Percentiles rank a stretch among this genome's conserved stretches.
These are phyloP conservation scores for Pseudoatta argentina DNA, from an alignment of 1,140 invertebrate species.

Conservation along the genomic window DNA sequence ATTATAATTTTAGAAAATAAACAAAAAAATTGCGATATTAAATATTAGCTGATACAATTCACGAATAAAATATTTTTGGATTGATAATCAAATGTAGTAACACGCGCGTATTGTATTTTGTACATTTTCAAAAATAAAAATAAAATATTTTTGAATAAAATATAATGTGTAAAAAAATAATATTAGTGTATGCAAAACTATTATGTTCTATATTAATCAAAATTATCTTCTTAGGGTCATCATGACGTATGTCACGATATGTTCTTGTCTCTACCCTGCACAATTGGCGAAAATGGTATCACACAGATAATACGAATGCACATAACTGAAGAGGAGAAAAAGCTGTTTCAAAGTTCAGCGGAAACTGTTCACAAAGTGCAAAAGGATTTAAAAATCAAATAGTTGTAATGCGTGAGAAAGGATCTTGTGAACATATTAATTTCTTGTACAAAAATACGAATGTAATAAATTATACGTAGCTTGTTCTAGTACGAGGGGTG, in stretches of 20 bases:
- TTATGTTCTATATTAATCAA: neutral
- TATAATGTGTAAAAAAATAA: neutral
- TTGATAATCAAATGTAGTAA: too few relatives aligned
- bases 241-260: slow-evolving; percentile 88
- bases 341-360: slow-evolving; percentile 85
- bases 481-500: too few relatives aligned
- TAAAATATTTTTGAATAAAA: neutral
- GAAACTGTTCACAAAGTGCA: slow-evolving; percentile 84
- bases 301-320: slow-evolving; percentile 87
- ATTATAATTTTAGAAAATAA: too few relatives aligned
- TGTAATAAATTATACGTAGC: slow-evolving; percentile 55
- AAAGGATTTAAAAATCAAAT: slow-evolving; percentile 74
- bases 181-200: neutral
- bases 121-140: neutral
- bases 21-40: too few relatives aligned
- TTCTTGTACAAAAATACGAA: slow-evolving; percentile 46
- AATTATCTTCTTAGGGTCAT: slow-evolving; percentile 84
- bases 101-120: neutral
- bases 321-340: slow-evolving; percentile 86
- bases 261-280: slow-evolving; percentile 88
- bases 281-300: slow-evolving; percentile 87
- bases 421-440: slow-evolving; percentile 15
- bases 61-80: too few relatives aligned
- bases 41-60: too few relatives aligned
- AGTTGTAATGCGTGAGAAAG: neutral